Evolutionary conservation across 2,797 vertebrate species (phyloP).

Genomic region (Molossus alvarezi): DNA sequence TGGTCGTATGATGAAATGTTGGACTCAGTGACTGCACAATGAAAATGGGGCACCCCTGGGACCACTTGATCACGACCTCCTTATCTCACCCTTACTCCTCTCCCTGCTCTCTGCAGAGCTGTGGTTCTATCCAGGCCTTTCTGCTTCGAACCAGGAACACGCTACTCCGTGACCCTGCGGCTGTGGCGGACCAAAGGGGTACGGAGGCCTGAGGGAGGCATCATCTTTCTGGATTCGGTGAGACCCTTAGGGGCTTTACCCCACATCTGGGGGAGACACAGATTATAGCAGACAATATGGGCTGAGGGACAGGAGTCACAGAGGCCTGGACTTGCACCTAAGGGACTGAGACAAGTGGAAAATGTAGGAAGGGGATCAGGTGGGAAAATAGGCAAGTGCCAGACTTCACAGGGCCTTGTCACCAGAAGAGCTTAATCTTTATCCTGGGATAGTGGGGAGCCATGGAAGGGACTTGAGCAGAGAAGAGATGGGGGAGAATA

Average conservation of each 20-base stretch:
- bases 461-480: not conserved
- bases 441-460: not conserved
- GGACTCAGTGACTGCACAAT: not conserved
- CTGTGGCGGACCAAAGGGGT: constrained; percentile 92
- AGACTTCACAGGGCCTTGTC: not conserved
- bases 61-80: not conserved
- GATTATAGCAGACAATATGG: not conserved
- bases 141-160: constrained; percentile 94
- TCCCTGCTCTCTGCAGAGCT: constrained; percentile 86
- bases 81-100: not conserved
- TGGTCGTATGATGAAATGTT: not conserved
- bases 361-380: no score
- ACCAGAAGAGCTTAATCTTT: not conserved
- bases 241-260: constrained; percentile 76
- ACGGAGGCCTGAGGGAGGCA: constrained; percentile 91
- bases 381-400: not conserved
- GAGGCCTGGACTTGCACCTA: not conserved
- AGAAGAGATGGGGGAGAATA: not conserved
- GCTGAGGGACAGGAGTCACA: not conserved
- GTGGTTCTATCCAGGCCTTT: constrained; percentile 94
- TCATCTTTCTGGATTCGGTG: constrained; percentile 95
- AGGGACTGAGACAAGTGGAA: not conserved
- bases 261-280: not conserved
- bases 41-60: not conserved
- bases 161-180: constrained; percentile 91